Evolutionary conservation across 2,888 invertebrate genomes (phyloP).

Genomic region (Drosophila suboccidentalis): DNA sequence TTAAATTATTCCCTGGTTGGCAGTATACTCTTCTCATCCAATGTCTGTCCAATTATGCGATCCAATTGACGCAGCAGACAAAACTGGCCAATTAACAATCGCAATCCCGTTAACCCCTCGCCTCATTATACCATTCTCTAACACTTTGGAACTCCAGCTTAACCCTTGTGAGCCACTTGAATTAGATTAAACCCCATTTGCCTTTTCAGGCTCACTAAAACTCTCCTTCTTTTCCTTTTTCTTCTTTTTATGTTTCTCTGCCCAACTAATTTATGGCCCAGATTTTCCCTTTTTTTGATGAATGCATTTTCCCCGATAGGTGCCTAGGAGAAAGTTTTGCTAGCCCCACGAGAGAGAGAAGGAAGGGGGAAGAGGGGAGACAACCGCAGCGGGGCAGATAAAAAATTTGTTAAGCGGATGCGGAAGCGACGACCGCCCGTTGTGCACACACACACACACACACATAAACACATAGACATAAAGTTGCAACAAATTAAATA

Average conservation of each 20-base stretch:
- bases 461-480: conserved; percentile 18
- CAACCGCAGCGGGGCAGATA: conserved; percentile 47
- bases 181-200: conserved; percentile 70
- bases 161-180: conserved; percentile 61
- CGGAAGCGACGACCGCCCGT: conserved; percentile 57
- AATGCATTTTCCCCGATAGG: conserved; percentile 56
- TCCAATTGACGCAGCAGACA: conserved; percentile 29
- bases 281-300: conserved; percentile 62
- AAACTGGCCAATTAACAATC: conserved; percentile 46
- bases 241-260: conserved; percentile 47
- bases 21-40: neutral
- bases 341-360: conserved; percentile 5
- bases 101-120: conserved; percentile 25
- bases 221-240: conserved; percentile 3
- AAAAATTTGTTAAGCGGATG: conserved; percentile 57
- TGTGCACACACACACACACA: conserved; percentile 13
- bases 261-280: conserved; percentile 69
- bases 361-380: no score
- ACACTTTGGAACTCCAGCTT: no score
- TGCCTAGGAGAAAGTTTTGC: conserved; percentile 54
- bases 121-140: conserved; percentile 37
- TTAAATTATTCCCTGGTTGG: neutral
- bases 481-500: conserved; percentile 76
- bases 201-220: conserved; percentile 24
- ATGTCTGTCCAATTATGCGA: conserved; percentile 41